Conservation (phyloP, 1,140 invertebrate genomes). For the Zaprionus ornatus region DNA sequence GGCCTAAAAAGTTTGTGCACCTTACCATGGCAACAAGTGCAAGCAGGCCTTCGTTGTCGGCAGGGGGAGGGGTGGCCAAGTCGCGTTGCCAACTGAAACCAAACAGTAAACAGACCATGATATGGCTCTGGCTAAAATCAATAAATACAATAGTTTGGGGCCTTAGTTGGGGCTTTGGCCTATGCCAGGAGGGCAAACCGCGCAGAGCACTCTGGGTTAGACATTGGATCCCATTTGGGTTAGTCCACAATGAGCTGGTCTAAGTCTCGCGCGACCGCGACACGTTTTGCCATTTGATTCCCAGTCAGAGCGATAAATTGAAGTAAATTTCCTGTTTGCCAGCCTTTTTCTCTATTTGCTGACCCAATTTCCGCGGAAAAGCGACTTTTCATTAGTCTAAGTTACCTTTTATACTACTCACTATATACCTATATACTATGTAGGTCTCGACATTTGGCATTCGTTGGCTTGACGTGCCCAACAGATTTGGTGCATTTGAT, state of each 20-base stretch:
- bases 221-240: neutral
- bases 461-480: slow-evolving; percentile 26
- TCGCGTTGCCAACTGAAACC: slow-evolving; percentile 68
- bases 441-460: slow-evolving; percentile 35
- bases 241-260: neutral
- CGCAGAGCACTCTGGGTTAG: slow-evolving; percentile 16
- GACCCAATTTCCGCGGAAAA: slow-evolving; percentile 77
- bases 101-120: slow-evolving; percentile 59
- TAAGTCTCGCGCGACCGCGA: slow-evolving; percentile 43
- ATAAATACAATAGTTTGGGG: slow-evolving; percentile 62
- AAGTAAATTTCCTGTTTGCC: slow-evolving; percentile 73
- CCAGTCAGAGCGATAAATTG: slow-evolving; percentile 66
- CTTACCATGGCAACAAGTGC: slow-evolving; percentile 79
- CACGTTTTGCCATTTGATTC: slow-evolving; percentile 79
- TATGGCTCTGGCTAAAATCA: slow-evolving; percentile 57
- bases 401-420: slow-evolving; percentile 46
- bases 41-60: slow-evolving; percentile 7
- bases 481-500: slow-evolving; percentile 59
- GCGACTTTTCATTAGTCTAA: slow-evolving; percentile 75
- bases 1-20: slow-evolving; percentile 65
- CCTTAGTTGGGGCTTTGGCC: slow-evolving; percentile 9
- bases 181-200: slow-evolving; percentile 13
- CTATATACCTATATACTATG: neutral
- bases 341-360: slow-evolving; percentile 43
- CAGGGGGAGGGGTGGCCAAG: slow-evolving; percentile 37